Conservation (phyloP, 2,113 vertebrate species). For the Rhinolophus ferrumequinum region DNA sequence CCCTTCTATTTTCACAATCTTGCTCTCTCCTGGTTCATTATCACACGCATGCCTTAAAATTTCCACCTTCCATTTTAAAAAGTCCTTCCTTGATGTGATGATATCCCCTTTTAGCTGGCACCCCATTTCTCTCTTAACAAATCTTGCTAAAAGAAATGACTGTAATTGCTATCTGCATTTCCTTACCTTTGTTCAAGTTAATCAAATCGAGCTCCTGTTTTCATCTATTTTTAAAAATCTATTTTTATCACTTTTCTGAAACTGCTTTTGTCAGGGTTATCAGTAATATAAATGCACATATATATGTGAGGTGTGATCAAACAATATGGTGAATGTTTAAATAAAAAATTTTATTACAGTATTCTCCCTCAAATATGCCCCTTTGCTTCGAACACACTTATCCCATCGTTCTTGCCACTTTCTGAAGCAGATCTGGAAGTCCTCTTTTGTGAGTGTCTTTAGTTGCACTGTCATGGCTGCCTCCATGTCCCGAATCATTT, state of each 20-base stretch:
- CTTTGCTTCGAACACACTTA: no score
- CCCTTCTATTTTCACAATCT: not conserved
- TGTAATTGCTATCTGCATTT: not conserved
- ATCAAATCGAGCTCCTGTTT: not conserved
- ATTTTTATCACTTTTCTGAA: not conserved
- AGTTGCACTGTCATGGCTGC: no score
- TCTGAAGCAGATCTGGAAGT: no score
- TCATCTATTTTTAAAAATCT: not conserved
- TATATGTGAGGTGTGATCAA: no score
- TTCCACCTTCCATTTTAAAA: not conserved
- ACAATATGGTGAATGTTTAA: no score
- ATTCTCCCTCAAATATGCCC: no score
- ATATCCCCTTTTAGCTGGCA: not conserved
- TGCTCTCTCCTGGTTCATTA: not conserved
- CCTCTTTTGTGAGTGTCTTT: no score
- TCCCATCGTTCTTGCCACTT: no score
- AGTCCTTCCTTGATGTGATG: not conserved
- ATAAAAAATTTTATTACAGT: no score
- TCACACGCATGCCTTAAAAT: not conserved
- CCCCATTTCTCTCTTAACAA: not conserved
- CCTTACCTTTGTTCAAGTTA: not conserved
- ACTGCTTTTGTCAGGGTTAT: not conserved
- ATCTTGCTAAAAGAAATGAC: not conserved
- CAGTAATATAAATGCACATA: no score
- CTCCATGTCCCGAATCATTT: no score